phyloP scores from a whole-genome alignment of 2,888 invertebrate species.

The Perizoma affinitatum region DNA sequence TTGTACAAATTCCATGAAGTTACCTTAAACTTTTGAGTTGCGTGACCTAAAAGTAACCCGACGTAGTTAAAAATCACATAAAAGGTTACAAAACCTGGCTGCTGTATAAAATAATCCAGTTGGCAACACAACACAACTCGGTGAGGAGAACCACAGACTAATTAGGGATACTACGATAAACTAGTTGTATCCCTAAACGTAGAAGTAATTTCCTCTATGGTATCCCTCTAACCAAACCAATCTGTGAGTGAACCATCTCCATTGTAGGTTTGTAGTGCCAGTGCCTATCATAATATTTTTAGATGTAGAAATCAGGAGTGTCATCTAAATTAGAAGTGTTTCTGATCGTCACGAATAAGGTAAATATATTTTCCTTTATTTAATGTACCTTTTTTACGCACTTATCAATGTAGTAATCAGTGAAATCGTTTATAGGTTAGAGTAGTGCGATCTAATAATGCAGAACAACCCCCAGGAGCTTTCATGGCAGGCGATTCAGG shows the following conservation, averaged over 20 bases:
- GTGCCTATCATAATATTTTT: conserved; percentile 80
- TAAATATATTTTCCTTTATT: conserved; percentile 54
- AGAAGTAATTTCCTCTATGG: too few relatives aligned
- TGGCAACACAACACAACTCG: too few relatives aligned
- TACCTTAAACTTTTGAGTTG: too few relatives aligned
- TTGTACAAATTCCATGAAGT: too few relatives aligned
- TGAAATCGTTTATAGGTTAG: conserved; percentile 83
- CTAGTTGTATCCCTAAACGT: too few relatives aligned
- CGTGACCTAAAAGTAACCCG: too few relatives aligned
- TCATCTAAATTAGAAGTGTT: conserved; percentile 66
- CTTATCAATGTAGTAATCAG: conserved; percentile 66
- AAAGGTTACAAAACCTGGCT: too few relatives aligned
- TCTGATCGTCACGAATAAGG: conserved; percentile 70
- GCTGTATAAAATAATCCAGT: too few relatives aligned
- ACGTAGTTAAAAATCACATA: too few relatives aligned
- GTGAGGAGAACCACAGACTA: too few relatives aligned
- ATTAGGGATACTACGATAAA: too few relatives aligned
- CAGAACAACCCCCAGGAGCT: conserved; percentile 85
- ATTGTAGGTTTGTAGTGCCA: conserved; percentile 37
- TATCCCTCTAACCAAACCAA: too few relatives aligned
- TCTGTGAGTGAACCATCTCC: conserved; percentile 16
- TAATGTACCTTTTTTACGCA: conserved; percentile 42
- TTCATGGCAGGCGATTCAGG: conserved; percentile 84
- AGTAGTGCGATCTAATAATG: conserved; percentile 83
- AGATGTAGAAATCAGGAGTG: conserved; percentile 82